Conservation (phyloP, 2,888 invertebrate genomes). For the Subacronicta megacephala region DNA sequence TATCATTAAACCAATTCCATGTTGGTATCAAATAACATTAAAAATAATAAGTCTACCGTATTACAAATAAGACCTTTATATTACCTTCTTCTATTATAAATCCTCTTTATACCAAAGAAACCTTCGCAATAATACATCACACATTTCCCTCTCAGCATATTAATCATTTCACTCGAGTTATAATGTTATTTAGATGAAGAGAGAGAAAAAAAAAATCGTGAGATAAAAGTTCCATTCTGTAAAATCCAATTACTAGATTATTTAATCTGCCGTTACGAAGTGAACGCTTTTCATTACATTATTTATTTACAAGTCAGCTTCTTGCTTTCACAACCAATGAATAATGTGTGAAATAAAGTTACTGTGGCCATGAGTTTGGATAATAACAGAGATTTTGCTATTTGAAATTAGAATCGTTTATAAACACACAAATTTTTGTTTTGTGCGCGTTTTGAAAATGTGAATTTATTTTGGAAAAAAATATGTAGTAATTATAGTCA, state of each 20-base stretch:
- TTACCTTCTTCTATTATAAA: not conserved
- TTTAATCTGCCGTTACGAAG: constrained; percentile 55
- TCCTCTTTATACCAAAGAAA: constrained; percentile 1
- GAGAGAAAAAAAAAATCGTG: constrained; percentile 6
- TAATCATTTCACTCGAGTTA: constrained; percentile 2
- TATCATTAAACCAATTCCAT: no score
- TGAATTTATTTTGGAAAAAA: no score
- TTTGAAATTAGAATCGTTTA: no score
- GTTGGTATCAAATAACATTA: no score
- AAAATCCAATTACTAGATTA: constrained; percentile 57
- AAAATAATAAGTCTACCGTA: no score
- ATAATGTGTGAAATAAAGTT: constrained; percentile 63
- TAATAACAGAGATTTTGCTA: not conserved
- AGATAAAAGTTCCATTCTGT: constrained; percentile 15
- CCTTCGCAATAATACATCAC: not conserved
- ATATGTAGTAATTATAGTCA: no score
- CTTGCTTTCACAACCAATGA: constrained; percentile 66
- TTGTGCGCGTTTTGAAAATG: no score
- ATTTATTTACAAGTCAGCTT: constrained; percentile 76
- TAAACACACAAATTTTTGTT: no score
- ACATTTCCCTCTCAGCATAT: not conserved
- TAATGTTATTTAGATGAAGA: constrained; percentile 16
- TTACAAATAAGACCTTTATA: not conserved
- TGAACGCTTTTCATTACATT: constrained; percentile 70
- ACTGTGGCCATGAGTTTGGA: constrained; percentile 49